A percentile compares a stretch with the other conserved stretches of the same genome.
These are phyloP conservation scores for Hoplostethus mediterraneus DNA, from an alignment of 2,797 vertebrate genomes.

Conservation along the genomic window DNA sequence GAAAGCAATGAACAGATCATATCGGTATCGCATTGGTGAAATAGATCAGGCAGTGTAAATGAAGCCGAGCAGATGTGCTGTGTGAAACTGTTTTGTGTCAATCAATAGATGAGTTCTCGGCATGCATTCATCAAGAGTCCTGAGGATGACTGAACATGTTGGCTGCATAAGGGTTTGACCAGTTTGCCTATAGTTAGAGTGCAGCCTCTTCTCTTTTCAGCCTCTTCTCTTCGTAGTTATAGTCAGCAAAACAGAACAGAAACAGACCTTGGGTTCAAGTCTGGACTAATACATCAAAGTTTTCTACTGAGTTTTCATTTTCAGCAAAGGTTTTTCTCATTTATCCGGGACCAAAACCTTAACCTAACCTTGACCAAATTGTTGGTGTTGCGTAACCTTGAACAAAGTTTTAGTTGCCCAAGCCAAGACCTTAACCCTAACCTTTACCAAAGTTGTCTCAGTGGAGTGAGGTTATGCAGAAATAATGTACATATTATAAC, in stretches of 20 bases:
- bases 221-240: no score
- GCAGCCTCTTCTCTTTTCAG: not conserved
- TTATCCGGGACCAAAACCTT: no score
- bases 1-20: conserved; percentile 1
- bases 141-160: not conserved
- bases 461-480: no score
- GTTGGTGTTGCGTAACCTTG: no score
- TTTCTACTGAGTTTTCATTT: no score
- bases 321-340: no score
- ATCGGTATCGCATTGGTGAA: not conserved
- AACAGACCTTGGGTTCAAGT: not conserved
- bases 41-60: not conserved
- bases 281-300: not conserved
- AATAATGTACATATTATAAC: no score
- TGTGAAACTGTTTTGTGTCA: conserved; percentile 15
- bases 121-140: conserved; percentile 31
- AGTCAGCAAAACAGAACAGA: no score
- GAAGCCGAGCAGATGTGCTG: conserved; percentile 11
- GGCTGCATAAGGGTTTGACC: not conserved
- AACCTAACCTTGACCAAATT: no score
- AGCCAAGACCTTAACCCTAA: no score
- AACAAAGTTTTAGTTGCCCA: no score
- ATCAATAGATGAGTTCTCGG: conserved; percentile 37
- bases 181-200: not conserved
- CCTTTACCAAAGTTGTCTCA: no score